These are phyloP conservation scores for Anguilla pacifica DNA, from an alignment of 2,797 vertebrate genomes.

Conservation along the genomic window DNA sequence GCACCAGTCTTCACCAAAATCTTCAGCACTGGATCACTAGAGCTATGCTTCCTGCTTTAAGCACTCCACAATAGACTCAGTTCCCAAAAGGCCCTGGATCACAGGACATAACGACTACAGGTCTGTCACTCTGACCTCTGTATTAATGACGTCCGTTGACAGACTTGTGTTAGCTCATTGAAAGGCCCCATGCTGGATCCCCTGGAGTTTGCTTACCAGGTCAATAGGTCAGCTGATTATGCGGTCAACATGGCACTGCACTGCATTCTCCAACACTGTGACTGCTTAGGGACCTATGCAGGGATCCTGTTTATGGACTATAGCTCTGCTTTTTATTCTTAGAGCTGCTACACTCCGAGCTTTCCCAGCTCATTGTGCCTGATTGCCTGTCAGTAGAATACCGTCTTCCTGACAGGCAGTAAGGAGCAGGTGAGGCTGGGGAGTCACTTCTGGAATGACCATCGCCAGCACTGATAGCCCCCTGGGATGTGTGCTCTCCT, in stretches of 20 bases:
- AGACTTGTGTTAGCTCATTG: background rate
- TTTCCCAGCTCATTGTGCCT: background rate
- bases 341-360: background rate
- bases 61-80: background rate
- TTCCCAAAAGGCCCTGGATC: background rate
- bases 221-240: background rate
- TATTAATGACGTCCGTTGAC: slow-evolving; percentile 18
- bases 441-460: background rate
- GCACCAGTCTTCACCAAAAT: background rate
- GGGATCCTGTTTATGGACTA: background rate
- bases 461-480: background rate
- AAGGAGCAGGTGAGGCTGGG: background rate
- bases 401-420: background rate
- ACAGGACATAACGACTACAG: slow-evolving; percentile 9
- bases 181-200: background rate
- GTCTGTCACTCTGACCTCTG: slow-evolving; percentile 17
- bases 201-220: background rate
- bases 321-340: background rate
- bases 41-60: background rate
- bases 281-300: background rate
- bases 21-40: background rate
- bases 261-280: background rate
- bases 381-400: background rate
- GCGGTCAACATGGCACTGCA: background rate
- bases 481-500: background rate